Evolutionary conservation across 2,797 vertebrate species (phyloP), one percentile per base, ranked within the genome.

Genomic region (Anableps anableps): DNA sequence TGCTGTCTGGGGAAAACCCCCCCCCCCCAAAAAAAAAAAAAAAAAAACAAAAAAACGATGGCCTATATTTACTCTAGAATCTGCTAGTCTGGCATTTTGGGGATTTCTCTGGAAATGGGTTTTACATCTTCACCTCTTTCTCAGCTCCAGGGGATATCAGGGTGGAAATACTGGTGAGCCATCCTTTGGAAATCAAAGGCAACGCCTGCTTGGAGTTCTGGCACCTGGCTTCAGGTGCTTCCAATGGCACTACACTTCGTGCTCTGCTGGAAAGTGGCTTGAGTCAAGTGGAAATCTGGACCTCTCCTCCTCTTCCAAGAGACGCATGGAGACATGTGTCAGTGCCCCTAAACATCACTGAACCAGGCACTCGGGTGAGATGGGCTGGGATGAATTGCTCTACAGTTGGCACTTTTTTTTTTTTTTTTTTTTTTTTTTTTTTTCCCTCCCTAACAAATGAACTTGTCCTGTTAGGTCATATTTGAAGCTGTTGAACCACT

Each of bases 201-300:
- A 74, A 94, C 34, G 93, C 95, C 72, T 98, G 97, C 90, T 91
- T 98, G 50, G 96, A 98, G 83, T 97, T 98, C 89, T 97, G 96
- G 97, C 97, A 97, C 84, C 94, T 95, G 51, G 91, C 93, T 88
- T 94, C 94, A 19, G 93, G 75, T 43, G 91, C 89, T 34, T 80
- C 91, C 75, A 94, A 91, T 51, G 90, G 71, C 66, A 87, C 93
- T 74, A 91, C 96, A 76, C 90, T 97, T n/a, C 92, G 75, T 36
- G 93, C 94, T 74, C 66, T 96, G 38, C 74, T 97, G 29, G 91
- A 91, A 77, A 92, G 91, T 77, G 90, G 73, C 16, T 43, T 10
- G 41, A 75, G 86, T 36, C 90, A 88, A 58, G 81, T 58, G 4
- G 38, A 89, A 74, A 82, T 96, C 58, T 97, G 97, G 97, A 85